These are phyloP conservation scores for Tragelaphus buxtoni DNA, from an alignment of 2,113 vertebrate species.

Conservation along the genomic window DNA sequence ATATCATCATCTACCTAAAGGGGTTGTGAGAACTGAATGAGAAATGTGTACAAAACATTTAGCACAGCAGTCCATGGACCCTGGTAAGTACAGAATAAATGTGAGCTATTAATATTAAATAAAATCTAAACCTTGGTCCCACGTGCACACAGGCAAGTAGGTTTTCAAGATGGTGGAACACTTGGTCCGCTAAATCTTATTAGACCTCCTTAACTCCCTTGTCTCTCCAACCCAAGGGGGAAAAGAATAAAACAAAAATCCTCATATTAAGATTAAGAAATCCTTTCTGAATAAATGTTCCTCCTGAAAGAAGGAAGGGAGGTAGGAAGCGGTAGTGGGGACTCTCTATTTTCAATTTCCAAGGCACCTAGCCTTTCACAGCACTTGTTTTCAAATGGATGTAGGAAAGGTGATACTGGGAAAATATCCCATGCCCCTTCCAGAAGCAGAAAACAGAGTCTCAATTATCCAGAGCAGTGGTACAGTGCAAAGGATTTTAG, in stretches of 20 bases:
- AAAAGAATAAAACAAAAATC: neutral
- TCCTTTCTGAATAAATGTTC: neutral
- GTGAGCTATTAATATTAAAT: neutral
- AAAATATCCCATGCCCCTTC: neutral
- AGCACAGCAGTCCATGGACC: neutral
- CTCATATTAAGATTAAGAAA: neutral
- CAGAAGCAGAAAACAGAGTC: neutral
- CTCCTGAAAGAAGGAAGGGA: neutral
- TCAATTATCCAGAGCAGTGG: neutral
- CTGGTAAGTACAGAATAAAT: neutral
- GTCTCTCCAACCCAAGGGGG: neutral
- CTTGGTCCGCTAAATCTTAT: neutral
- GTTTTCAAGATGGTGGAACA: neutral
- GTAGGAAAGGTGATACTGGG: neutral
- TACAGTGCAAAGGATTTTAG: neutral
- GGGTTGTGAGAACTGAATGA: neutral
- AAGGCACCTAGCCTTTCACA: neutral
- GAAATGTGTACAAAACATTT: neutral
- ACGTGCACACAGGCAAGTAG: neutral
- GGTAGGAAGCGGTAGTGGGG: neutral
- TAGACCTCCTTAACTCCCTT: neutral
- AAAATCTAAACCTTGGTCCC: neutral
- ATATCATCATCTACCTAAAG: neutral
- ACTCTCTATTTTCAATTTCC: neutral
- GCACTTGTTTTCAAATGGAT: neutral